These are phyloP conservation scores for Megathymus violae DNA, from an alignment of 1,140 invertebrate genomes.

Conservation along the genomic window DNA sequence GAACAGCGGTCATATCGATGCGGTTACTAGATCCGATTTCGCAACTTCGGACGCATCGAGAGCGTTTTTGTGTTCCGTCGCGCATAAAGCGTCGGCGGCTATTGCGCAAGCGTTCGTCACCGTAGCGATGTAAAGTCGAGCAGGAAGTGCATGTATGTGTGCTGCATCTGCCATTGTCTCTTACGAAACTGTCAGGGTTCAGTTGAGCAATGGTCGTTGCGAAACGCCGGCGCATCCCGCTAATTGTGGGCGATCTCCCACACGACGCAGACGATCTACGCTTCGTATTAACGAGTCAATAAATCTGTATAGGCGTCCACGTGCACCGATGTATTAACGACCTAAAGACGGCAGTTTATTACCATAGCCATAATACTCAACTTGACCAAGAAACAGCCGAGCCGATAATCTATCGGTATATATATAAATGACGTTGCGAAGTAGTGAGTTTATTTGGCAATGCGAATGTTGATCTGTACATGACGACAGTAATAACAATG, in stretches of 20 bases:
- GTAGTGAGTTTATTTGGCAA: conserved; percentile 54
- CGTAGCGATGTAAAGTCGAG: conserved; percentile 70
- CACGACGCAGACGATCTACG: conserved; percentile 36
- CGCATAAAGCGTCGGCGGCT: conserved; percentile 56
- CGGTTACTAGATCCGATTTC: conserved; percentile 58
- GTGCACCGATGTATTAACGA: conserved; percentile 30
- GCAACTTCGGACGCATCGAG: conserved; percentile 59
- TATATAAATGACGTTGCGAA: conserved; percentile 51
- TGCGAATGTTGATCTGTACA: conserved; percentile 53
- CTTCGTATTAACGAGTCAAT: conserved; percentile 37
- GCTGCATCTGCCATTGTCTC: conserved; percentile 81
- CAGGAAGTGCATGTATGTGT: conserved; percentile 81
- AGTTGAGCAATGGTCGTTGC: conserved; percentile 75
- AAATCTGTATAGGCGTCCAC: conserved; percentile 33
- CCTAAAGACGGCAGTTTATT: neutral
- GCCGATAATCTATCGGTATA: conserved; percentile 32
- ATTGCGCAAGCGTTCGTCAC: conserved; percentile 74
- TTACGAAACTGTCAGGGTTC: conserved; percentile 82
- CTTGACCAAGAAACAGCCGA: conserved; percentile 36
- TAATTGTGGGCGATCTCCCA: conserved; percentile 74
- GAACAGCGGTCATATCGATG: conserved; percentile 53
- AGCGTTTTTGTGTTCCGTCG: conserved; percentile 59
- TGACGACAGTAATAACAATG: conserved; percentile 50
- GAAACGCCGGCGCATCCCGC: conserved; percentile 74
- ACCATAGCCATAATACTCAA: conserved; percentile 23